Conservation (phyloP, 2,113 vertebrate species). For the Lutjanus erythropterus region DNA sequence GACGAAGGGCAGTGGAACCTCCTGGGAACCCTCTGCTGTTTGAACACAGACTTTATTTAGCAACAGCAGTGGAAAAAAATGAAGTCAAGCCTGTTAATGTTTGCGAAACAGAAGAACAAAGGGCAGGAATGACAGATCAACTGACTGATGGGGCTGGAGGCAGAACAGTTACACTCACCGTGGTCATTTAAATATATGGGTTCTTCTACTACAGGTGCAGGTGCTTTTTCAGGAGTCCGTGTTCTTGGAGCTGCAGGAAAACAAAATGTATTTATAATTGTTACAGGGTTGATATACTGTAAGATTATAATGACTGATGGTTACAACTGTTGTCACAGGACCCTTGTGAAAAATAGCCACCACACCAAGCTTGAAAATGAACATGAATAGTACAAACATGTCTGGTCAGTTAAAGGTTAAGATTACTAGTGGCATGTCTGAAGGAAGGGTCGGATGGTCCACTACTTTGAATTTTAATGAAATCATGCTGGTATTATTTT, state of each 20-base stretch:
- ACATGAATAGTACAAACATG: too few species aligned
- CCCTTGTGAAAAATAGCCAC: not conserved
- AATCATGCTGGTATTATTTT: too few species aligned
- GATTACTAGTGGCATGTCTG: too few species aligned
- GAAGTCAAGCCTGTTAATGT: slow-evolving; percentile 48
- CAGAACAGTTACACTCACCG: slow-evolving; percentile 61
- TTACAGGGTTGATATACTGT: not conserved
- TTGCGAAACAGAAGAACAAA: not conserved
- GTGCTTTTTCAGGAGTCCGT: not conserved
- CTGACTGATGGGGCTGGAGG: not conserved
- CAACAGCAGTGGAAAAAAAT: slow-evolving; percentile 30
- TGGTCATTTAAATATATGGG: slow-evolving; percentile 47
- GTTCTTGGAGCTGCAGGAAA: not conserved
- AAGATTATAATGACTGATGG: too few species aligned
- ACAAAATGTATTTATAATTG: slow-evolving; percentile 1
- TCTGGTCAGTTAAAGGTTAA: too few species aligned
- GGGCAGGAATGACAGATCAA: not conserved
- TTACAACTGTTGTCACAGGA: not conserved
- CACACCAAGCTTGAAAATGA: too few species aligned
- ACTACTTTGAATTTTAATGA: too few species aligned
- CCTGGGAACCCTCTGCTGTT: slow-evolving; percentile 31
- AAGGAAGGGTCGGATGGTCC: too few species aligned
- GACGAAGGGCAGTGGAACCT: rapidly evolving
- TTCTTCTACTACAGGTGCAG: not conserved
- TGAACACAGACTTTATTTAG: slow-evolving; percentile 37